Evolutionary conservation across 2,888 invertebrate genomes (phyloP).

Genomic region (Acleris holmiana): DNA sequence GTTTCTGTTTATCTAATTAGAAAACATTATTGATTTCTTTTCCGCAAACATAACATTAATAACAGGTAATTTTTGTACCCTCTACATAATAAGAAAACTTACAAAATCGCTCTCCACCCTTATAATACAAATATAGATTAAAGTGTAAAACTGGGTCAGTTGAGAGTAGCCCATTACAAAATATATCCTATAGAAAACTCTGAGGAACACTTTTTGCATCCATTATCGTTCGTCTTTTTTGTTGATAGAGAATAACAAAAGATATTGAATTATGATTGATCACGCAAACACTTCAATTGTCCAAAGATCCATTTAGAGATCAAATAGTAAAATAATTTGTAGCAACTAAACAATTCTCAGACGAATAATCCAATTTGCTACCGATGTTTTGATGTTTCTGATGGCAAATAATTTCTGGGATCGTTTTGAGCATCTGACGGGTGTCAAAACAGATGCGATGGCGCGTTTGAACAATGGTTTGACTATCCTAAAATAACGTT

Average conservation of each 20-base stretch:
- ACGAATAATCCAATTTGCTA: slow-evolving; percentile 12
- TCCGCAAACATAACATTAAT: slow-evolving; percentile 1
- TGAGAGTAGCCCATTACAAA: slow-evolving; percentile 1
- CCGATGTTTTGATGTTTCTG: slow-evolving; percentile 13
- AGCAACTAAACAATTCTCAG: not conserved
- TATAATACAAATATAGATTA: slow-evolving; percentile 2
- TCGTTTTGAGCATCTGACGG: slow-evolving; percentile 8
- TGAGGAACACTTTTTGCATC: slow-evolving; percentile 13
- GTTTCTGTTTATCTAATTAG: not conserved
- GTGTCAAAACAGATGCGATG: slow-evolving; percentile 11
- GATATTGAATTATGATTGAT: slow-evolving; percentile 50
- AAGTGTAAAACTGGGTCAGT: slow-evolving; percentile 13
- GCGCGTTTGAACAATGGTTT: slow-evolving; percentile 13
- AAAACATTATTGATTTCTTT: not conserved
- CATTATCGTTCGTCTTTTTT: slow-evolving; percentile 27
- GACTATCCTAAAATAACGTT: slow-evolving; percentile 16
- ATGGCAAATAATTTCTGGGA: slow-evolving; percentile 7
- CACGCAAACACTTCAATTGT: slow-evolving; percentile 41
- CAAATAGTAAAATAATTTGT: not conserved
- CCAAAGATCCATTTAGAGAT: slow-evolving; percentile 10
- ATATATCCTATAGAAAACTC: slow-evolving; percentile 9
- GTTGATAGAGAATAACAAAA: slow-evolving; percentile 15
- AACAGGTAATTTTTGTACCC: no score
- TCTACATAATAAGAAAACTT: no score
- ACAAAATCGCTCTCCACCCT: no score